Conservation (phyloP, 2,888 invertebrate species). For the Stenichneumon culpator region DNA sequence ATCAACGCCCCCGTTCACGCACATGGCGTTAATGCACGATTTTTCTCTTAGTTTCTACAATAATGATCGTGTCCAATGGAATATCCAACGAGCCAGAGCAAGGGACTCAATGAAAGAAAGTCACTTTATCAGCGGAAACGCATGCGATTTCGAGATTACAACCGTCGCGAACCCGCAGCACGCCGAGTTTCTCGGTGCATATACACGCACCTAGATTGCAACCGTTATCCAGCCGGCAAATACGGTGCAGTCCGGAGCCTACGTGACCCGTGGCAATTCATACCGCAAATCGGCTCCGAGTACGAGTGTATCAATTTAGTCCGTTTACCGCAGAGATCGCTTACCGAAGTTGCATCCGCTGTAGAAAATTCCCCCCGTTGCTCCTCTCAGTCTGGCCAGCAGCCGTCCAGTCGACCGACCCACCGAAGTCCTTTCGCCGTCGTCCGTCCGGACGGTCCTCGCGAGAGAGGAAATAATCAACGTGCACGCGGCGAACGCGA, state of each 20-base stretch:
- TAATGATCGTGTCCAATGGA: conserved; percentile 8
- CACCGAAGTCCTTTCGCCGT: background rate
- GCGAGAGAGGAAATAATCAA: conserved; percentile 32
- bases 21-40: conserved; percentile 7
- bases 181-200: conserved; percentile 32
- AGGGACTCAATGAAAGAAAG: conserved; percentile 10
- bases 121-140: conserved; percentile 53
- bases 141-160: conserved; percentile 45
- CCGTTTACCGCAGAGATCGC: conserved; percentile 66
- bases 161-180: background rate
- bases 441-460: conserved; percentile 2
- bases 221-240: conserved; percentile 29
- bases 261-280: conserved; percentile 68
- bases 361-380: conserved; percentile 22
- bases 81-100: conserved; percentile 33
- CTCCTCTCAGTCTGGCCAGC: conserved; percentile 11
- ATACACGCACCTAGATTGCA: conserved; percentile 35
- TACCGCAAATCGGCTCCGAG: conserved; percentile 64
- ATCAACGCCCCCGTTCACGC: background rate
- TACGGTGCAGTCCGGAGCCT: conserved; percentile 37
- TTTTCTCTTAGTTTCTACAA: background rate
- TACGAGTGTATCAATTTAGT: conserved; percentile 69
- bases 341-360: conserved; percentile 46
- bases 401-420: conserved; percentile 12
- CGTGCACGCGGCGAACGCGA: background rate